phyloP scores from a whole-genome alignment of 2,113 vertebrate species.

The Pagrus major region DNA sequence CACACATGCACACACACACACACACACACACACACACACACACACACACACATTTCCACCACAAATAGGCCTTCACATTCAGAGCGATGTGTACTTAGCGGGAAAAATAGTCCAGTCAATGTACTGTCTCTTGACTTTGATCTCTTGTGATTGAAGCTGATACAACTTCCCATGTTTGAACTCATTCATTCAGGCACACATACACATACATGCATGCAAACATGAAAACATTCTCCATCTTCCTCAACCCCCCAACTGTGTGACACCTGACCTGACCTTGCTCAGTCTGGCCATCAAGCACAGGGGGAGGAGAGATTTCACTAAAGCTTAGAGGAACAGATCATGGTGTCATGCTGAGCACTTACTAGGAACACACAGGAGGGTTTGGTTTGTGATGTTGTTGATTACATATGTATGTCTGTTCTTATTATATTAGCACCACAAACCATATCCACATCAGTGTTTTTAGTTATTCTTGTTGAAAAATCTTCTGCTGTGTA shows the following conservation, averaged over 20 bases:
- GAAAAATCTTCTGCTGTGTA: no score
- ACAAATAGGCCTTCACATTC: slow-evolving; percentile 3
- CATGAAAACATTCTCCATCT: not conserved
- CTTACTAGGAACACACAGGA: not conserved
- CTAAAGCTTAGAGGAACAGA: not conserved
- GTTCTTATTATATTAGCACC: not conserved
- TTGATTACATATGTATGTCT: no score
- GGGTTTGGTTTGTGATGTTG: not conserved
- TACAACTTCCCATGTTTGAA: slow-evolving; percentile 21
- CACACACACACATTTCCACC: slow-evolving; percentile 4
- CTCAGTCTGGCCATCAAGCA: not conserved
- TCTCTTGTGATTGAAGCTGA: slow-evolving; percentile 18
- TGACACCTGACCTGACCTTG: slow-evolving; percentile 11
- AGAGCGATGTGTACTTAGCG: slow-evolving; percentile 28
- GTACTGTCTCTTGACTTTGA: slow-evolving; percentile 46
- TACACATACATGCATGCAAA: not conserved
- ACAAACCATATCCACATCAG: not conserved
- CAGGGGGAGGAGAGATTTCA: not conserved
- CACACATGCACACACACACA: not conserved
- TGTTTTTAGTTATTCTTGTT: not conserved
- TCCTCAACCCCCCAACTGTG: not conserved
- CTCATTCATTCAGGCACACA: not conserved
- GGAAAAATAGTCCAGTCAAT: not conserved
- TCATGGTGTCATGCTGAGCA: not conserved
- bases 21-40: not conserved